phyloP scores from a whole-genome alignment of 2,113 vertebrate species.

The Anseranas semipalmata region DNA sequence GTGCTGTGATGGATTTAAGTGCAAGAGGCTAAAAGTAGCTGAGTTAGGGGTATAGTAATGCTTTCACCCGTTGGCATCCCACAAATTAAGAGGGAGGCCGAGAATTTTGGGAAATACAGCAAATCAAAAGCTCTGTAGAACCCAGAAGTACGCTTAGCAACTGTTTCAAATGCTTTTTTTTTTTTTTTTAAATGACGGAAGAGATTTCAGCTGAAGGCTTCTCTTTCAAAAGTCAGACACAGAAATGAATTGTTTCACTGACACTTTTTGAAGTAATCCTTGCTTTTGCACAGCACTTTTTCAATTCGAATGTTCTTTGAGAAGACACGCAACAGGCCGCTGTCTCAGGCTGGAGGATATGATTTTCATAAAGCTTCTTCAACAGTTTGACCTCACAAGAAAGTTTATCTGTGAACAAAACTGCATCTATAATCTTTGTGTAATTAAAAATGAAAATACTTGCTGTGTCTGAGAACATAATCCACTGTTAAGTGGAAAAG shows the following conservation, averaged over 20 bases:
- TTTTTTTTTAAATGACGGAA: neutral
- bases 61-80: neutral
- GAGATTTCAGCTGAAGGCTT: neutral
- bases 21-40: neutral
- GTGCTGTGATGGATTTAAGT: neutral
- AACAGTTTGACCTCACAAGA: neutral
- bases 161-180: neutral
- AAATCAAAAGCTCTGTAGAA: neutral
- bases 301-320: neutral
- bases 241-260: neutral
- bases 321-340: fast-evolving
- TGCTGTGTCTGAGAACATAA: neutral
- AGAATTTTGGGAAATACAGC: neutral
- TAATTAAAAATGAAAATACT: neutral
- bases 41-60: neutral
- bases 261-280: neutral
- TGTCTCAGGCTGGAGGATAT: neutral
- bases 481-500: neutral
- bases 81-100: neutral
- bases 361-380: neutral
- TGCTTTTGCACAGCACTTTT: neutral
- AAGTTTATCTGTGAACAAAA: neutral
- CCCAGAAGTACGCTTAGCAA: neutral
- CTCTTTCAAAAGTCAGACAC: neutral
- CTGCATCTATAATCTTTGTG: neutral